phyloP scores from a whole-genome alignment of 2,797 vertebrate species.

The Lithobates pipiens region DNA sequence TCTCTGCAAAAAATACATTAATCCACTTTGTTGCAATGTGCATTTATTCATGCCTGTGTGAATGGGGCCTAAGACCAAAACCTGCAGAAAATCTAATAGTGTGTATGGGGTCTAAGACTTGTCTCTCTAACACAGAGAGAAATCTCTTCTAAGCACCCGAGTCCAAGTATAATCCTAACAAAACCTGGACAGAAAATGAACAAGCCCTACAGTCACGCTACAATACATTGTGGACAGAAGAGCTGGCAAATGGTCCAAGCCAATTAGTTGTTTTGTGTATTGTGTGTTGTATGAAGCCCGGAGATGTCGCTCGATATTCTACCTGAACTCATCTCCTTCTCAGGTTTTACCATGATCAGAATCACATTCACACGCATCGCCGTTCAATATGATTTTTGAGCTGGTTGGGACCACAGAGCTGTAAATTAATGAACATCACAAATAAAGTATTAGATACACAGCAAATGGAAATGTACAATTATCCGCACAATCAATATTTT shows the following conservation, averaged over 20 bases:
- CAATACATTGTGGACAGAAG: neutral
- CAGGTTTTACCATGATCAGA: constrained; percentile 3
- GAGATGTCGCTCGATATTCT: neutral
- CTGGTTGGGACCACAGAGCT: neutral
- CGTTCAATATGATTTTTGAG: neutral
- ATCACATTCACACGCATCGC: neutral
- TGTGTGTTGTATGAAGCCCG: neutral
- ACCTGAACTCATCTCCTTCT: constrained; percentile 4
- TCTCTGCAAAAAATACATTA: too few species aligned
- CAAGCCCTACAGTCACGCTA: neutral
- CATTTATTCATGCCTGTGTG: too few species aligned
- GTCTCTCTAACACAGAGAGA: too few species aligned
- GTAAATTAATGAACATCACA: constrained; percentile 1
- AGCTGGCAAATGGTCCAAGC: constrained; percentile 16
- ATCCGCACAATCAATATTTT: constrained; percentile 9
- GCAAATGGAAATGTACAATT: constrained; percentile 5
- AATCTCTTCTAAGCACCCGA: neutral
- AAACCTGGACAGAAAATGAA: neutral
- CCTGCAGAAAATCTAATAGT: too few species aligned
- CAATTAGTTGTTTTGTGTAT: neutral
- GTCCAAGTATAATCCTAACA: neutral
- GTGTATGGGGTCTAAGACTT: too few species aligned
- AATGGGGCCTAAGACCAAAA: too few species aligned
- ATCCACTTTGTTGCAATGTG: too few species aligned
- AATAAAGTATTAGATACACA: neutral